Percentiles rank a stretch among this genome's conserved stretches.
Evolutionary conservation across 2,888 invertebrate species (phyloP).

Genomic region (Dasypogon diadema): DNA sequence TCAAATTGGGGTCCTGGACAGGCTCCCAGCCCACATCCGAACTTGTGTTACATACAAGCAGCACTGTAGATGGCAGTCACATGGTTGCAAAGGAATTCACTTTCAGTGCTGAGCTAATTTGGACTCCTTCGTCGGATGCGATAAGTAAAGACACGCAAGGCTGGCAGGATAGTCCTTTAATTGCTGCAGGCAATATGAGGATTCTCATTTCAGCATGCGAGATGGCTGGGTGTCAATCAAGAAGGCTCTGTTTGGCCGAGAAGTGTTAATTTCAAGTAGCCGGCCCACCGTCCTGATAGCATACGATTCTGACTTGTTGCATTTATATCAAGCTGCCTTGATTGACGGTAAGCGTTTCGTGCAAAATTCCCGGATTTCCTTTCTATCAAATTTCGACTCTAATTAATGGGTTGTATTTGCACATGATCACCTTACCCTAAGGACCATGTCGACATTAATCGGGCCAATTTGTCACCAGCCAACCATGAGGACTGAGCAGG

Average conservation of each 20-base stretch:
- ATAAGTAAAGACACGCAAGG: slow-evolving; percentile 28
- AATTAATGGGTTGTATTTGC: slow-evolving; percentile 54
- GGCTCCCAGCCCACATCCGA: background rate
- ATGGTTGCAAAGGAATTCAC: background rate
- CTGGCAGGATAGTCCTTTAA: background rate
- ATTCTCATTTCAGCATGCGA: background rate
- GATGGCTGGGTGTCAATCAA: background rate
- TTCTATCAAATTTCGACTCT: slow-evolving; percentile 17
- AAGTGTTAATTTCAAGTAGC: background rate
- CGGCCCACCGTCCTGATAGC: background rate
- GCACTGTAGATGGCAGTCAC: background rate
- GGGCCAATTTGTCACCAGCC: slow-evolving; percentile 37
- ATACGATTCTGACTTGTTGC: slow-evolving; percentile 23
- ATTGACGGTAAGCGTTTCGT: slow-evolving; percentile 33
- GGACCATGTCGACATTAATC: slow-evolving; percentile 45
- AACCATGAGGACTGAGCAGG: slow-evolving; percentile 34
- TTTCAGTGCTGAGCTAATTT: background rate
- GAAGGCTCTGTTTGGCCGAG: background rate
- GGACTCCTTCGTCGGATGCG: slow-evolving; percentile 4
- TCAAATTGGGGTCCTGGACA: background rate
- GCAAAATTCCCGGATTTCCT: slow-evolving; percentile 28
- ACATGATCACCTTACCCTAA: slow-evolving; percentile 52
- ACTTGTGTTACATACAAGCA: background rate
- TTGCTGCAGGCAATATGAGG: background rate
- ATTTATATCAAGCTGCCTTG: background rate